A percentile compares a stretch with the other conserved stretches of the same genome.
Evolutionary conservation across 2,797 vertebrate species (phyloP).

Genomic region (Semaprochilodus insignis): DNA sequence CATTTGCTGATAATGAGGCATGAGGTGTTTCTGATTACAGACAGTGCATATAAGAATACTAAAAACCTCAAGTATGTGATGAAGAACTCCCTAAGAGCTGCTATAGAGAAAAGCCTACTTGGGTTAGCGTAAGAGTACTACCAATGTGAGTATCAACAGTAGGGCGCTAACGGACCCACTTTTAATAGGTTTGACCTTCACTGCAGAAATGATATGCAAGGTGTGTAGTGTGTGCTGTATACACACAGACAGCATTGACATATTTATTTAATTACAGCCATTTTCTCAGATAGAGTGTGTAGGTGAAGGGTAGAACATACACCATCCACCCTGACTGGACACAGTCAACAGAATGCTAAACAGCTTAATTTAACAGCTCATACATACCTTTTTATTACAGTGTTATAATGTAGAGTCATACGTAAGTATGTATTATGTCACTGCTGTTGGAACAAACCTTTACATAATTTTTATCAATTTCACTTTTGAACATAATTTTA

Average conservation of each 20-base stretch:
- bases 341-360: constrained; percentile 43
- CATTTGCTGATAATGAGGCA: constrained; percentile 25
- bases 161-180: neutral
- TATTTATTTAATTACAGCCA: constrained; percentile 43
- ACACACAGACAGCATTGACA: constrained; percentile 31
- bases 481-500: too few species aligned
- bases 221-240: constrained; percentile 48
- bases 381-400: neutral
- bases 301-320: constrained; percentile 35
- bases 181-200: constrained; percentile 52
- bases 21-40: constrained; percentile 19
- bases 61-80: neutral
- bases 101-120: neutral
- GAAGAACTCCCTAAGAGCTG: neutral
- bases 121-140: neutral
- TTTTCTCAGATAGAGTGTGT: constrained; percentile 39
- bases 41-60: constrained; percentile 10
- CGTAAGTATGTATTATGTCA: too few species aligned
- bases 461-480: too few species aligned
- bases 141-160: neutral
- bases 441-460: too few species aligned
- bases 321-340: constrained; percentile 30
- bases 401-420: neutral
- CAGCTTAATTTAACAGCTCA: constrained; percentile 1
- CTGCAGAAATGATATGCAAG: constrained; percentile 29